phyloP scores from a whole-genome alignment of 2,797 vertebrate genomes.

The Lepus oiostolus region DNA sequence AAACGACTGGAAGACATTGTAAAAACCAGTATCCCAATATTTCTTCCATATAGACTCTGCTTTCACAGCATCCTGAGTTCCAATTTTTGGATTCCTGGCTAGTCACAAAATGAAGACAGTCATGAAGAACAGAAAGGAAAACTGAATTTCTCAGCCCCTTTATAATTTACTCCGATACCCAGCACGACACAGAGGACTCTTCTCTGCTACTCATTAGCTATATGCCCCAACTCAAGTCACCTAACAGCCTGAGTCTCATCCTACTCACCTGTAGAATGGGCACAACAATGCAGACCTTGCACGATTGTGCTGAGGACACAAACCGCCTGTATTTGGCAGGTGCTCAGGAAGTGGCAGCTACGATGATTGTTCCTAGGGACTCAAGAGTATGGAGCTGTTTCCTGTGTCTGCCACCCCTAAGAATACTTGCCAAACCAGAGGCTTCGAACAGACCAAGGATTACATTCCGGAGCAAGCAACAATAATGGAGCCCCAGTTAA shows the following conservation, averaged over 20 bases:
- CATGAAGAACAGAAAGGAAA: constrained; percentile 24
- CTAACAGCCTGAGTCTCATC: background rate
- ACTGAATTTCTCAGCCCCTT: background rate
- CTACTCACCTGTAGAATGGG: background rate
- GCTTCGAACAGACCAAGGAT: background rate
- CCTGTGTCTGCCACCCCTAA: background rate
- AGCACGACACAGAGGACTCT: background rate
- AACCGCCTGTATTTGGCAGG: background rate
- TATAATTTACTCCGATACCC: background rate
- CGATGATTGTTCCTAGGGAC: background rate
- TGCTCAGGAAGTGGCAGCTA: background rate
- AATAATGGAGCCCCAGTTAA: background rate
- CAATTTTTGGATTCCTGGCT: background rate
- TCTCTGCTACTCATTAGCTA: background rate
- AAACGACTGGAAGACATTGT: background rate
- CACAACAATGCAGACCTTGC: background rate
- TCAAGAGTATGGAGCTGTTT: background rate
- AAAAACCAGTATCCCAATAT: background rate
- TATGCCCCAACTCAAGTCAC: background rate
- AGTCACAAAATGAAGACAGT: background rate
- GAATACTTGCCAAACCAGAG: background rate
- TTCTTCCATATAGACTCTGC: background rate
- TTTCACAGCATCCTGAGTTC: constrained; percentile 2
- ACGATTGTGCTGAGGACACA: background rate
- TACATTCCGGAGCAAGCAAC: background rate